A percentile compares a stretch with the other conserved stretches of the same genome.
phyloP scores from a whole-genome alignment of 2,888 invertebrate genomes.

The Drosophila histrio region DNA sequence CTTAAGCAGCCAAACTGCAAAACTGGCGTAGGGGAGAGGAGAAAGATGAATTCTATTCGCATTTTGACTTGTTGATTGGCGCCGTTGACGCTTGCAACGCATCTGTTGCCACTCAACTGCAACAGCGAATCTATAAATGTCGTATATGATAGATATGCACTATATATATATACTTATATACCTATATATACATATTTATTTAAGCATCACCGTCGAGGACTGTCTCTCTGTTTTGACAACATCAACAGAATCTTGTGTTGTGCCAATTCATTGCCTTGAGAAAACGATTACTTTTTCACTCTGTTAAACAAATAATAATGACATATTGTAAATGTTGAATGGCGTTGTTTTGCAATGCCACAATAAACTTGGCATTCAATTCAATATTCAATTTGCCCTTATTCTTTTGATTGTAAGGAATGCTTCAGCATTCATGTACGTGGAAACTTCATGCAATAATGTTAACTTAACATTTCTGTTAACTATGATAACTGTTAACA shows the following conservation, averaged over 20 bases:
- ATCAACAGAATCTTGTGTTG: conserved; percentile 5
- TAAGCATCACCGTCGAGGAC: not conserved
- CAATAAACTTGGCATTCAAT: not conserved
- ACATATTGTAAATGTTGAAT: conserved; percentile 6
- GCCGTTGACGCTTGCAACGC: conserved; percentile 42
- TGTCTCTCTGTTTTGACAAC: not conserved
- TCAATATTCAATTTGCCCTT: not conserved
- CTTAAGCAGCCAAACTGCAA: conserved; percentile 38
- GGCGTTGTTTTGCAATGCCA: not conserved
- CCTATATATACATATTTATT: not conserved
- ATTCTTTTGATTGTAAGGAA: not conserved
- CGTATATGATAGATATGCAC: not conserved
- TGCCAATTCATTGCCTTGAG: conserved; percentile 17
- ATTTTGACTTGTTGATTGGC: conserved; percentile 60
- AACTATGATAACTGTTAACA: not conserved
- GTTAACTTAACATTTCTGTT: not conserved
- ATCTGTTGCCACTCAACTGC: conserved; percentile 28
- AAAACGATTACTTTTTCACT: conserved; percentile 17
- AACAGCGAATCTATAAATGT: conserved; percentile 23
- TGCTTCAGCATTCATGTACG: too few relatives aligned
- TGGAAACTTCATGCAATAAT: too few relatives aligned
- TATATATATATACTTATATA: not conserved
- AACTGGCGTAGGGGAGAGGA: not conserved
- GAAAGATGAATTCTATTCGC: conserved; percentile 46
- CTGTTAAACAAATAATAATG: conserved; percentile 16